Evolutionary conservation across 2,113 vertebrate genomes (phyloP).

Genomic region (Pteruthius melanotis): DNA sequence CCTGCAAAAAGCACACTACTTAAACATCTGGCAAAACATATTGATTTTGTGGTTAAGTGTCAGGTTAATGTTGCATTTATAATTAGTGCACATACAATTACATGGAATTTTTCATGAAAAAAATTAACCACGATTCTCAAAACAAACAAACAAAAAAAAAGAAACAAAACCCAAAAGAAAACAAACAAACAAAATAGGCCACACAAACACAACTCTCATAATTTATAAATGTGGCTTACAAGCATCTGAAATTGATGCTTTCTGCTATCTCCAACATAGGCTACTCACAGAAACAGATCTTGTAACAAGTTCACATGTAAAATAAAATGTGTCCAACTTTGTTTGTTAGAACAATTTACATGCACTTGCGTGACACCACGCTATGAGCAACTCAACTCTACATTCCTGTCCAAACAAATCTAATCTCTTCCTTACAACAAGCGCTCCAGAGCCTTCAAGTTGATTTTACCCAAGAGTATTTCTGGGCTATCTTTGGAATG

Average conservation of each 20-base stretch:
- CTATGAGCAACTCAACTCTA: background rate
- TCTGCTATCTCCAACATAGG: background rate
- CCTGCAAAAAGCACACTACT: background rate
- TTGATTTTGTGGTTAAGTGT: background rate
- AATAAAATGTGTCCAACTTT: background rate
- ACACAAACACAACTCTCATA: background rate
- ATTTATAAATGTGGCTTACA: background rate
- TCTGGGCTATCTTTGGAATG: conserved; percentile 46
- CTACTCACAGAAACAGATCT: background rate
- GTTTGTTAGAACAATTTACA: conserved; percentile 19
- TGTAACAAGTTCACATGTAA: background rate
- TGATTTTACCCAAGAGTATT: conserved; percentile 53
- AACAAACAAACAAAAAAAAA: too few relatives aligned
- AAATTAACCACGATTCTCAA: accelerated
- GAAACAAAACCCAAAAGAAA: background rate
- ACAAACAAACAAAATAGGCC: background rate
- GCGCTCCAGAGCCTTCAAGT: conserved; percentile 5
- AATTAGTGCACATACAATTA: background rate
- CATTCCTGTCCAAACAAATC: conserved; percentile 56
- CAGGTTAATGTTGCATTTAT: background rate
- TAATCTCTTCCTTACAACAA: conserved; percentile 47
- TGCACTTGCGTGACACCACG: background rate
- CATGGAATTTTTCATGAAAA: background rate
- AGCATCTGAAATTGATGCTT: background rate
- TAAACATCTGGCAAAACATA: background rate